Percentiles rank a stretch among this genome's conserved stretches.
Evolutionary conservation across 2,888 invertebrate genomes (phyloP).

Genomic region (Ochropleura plecta): DNA sequence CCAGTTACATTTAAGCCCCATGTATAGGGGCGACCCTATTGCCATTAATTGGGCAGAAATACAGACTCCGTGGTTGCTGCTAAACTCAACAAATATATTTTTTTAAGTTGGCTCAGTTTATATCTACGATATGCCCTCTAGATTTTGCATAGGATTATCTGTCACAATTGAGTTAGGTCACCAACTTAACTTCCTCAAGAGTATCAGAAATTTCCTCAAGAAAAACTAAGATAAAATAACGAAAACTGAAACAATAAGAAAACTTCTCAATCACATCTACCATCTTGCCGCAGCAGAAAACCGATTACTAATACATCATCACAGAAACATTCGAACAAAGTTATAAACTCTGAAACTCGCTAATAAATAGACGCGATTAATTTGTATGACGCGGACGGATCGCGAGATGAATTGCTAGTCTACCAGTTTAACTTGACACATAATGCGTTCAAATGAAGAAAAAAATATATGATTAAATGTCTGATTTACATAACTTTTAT

Average conservation of each 20-base stretch:
- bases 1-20: too few species aligned
- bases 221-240: neutral
- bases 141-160: neutral
- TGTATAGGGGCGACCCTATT: too few species aligned
- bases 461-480: neutral
- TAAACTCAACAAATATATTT: neutral
- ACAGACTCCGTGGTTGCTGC: too few species aligned
- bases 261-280: conserved; percentile 10
- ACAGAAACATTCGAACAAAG: conserved; percentile 39
- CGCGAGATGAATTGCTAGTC: conserved; percentile 8
- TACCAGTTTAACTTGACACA: conserved; percentile 5
- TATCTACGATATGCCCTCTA: neutral
- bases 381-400: conserved; percentile 34
- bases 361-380: conserved; percentile 55
- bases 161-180: neutral
- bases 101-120: neutral
- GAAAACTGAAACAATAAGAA: neutral
- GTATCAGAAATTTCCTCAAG: neutral
- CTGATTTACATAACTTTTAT: too few species aligned
- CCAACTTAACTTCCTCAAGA: too few species aligned
- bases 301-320: conserved; percentile 44
- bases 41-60: too few species aligned
- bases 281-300: conserved; percentile 31
- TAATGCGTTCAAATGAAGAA: neutral
- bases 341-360: conserved; percentile 32